Base-by-base conservation (phyloP, 2,797 vertebrate species). In the Cyprinella venusta region DNA sequence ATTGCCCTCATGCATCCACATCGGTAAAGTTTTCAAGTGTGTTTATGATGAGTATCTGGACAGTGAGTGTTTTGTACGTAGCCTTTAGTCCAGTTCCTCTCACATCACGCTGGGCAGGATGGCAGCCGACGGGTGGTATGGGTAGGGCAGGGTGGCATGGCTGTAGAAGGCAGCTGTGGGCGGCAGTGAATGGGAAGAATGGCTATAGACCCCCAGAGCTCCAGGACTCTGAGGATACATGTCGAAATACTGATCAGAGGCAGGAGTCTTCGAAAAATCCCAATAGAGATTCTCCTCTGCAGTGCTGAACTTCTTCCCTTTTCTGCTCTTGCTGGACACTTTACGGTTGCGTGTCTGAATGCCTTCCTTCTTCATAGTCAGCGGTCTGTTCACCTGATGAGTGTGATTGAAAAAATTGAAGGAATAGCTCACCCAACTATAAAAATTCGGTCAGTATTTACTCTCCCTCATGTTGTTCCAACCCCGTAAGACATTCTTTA, bases 271-370 rank as follows among this genome's bases (percentile, higher is more conserved):
- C 15, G 88, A 77, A 69, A 89, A 69, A 21, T 93, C 85, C 30
- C 88, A 86, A 16, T 84, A 89, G 5, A 86, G 24, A 38, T 86
- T 86, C 0, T 85, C 71, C 59, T 89, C 88, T 82, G 82, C 78
- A 70, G 86, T 80, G 63, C 86, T 81, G 1, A 63, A 42, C 86
- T 90, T 88, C 83, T 90, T 88, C 21, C 85, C 88, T 87, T 93
- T 95, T 87, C 92, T 94, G 75, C 90, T 94, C 87, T 95, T 95
- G 88, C 91, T 92, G 79, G 94, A 94, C 18, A 92, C 91, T 84
- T 93, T 96, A 2, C 95, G 93, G 63, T 95, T 97, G 4, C 96
- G 93, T 5, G 95, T 96, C 89, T 96, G 95, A 87, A 96, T 96
- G n/a, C 90, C 90, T 1, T 97, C 95, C 86, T 94, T 97, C 83